These are phyloP conservation scores for Physella acuta DNA, from an alignment of 1,140 invertebrate genomes.

Conservation along the genomic window DNA sequence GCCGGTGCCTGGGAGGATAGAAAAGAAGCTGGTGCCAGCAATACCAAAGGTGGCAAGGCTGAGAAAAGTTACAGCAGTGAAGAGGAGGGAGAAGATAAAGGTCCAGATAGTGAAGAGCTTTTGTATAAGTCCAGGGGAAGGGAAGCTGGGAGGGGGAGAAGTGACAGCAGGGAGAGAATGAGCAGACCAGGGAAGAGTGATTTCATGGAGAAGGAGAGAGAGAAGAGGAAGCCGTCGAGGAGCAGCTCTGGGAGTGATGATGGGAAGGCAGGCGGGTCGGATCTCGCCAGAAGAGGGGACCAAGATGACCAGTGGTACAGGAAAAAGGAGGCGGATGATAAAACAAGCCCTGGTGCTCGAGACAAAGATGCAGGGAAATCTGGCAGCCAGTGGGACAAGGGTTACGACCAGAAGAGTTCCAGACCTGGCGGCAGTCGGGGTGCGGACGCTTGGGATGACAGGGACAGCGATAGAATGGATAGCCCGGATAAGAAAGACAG, in stretches of 20 bases:
- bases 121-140: background rate
- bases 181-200: background rate
- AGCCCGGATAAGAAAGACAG: no score
- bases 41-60: background rate
- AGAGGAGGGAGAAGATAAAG: slow-evolving; percentile 5
- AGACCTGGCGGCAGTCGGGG: no score
- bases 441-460: no score
- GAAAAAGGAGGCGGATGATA: no score
- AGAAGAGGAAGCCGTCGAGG: background rate
- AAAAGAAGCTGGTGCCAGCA: background rate
- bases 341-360: no score
- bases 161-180: background rate
- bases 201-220: background rate
- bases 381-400: no score
- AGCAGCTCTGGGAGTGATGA: background rate
- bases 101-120: background rate
- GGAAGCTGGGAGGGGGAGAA: background rate
- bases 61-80: background rate
- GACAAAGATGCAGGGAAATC: no score
- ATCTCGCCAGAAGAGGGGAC: no score
- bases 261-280: background rate
- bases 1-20: background rate
- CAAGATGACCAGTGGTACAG: no score
- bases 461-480: no score
- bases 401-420: no score